Conservation (phyloP, 2,888 invertebrate genomes). For the Boloria selene region DNA sequence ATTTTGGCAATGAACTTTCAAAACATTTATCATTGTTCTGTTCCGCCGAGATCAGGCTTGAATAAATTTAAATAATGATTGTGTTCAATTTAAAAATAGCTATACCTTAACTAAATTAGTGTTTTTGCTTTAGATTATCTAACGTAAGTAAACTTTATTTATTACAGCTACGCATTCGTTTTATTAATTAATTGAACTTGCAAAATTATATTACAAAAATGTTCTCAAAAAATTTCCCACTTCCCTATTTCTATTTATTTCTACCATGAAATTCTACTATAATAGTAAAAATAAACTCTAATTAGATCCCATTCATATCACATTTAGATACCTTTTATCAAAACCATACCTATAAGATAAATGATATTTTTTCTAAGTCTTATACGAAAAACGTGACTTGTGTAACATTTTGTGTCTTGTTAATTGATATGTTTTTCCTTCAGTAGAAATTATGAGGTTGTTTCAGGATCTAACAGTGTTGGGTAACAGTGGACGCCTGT, state of each 20-base stretch:
- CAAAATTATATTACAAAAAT: no score
- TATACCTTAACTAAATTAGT: slow-evolving; percentile 11
- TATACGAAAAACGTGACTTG: slow-evolving; percentile 32
- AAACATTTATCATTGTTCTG: slow-evolving; percentile 22
- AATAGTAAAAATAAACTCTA: background rate
- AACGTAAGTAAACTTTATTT: background rate
- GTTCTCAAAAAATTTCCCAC: background rate
- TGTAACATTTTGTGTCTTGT: slow-evolving; percentile 34
- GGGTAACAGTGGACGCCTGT: slow-evolving; percentile 65
- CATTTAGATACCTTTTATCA: background rate
- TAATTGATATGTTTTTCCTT: slow-evolving; percentile 34
- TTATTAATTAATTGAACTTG: background rate
- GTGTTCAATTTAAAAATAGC: slow-evolving; percentile 36
- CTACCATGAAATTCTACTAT: background rate
- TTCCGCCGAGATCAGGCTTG: slow-evolving; percentile 47
- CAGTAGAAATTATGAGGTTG: slow-evolving; percentile 45
- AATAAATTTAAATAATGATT: slow-evolving; percentile 59
- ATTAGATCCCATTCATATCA: background rate
- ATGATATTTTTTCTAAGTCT: slow-evolving; percentile 5
- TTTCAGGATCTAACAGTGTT: slow-evolving; percentile 65
- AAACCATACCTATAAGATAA: slow-evolving; percentile 6
- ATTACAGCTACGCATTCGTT: background rate
- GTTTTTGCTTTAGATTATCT: background rate
- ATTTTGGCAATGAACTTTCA: background rate
- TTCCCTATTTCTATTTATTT: background rate